A percentile compares a stretch with the other conserved stretches of the same genome.
Conservation (phyloP, 2,797 vertebrate genomes). For the Leucoraja ocellata region DNA sequence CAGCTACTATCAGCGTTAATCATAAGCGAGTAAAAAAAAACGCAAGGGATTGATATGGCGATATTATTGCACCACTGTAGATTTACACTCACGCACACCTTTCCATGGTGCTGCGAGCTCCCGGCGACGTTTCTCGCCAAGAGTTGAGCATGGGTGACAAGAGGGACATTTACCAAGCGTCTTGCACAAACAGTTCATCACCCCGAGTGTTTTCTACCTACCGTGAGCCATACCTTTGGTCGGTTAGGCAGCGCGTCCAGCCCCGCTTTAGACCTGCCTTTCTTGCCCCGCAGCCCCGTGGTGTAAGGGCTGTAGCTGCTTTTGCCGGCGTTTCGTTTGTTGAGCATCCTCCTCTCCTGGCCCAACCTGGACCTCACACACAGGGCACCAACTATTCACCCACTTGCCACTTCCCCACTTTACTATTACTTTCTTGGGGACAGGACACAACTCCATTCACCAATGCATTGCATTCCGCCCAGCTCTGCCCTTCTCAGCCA, state of each 20-base stretch:
- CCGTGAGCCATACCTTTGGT: slow-evolving; percentile 64
- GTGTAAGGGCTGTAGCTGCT: slow-evolving; percentile 70
- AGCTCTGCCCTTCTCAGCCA: background rate
- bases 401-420: background rate
- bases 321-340: slow-evolving; percentile 52
- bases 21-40: no score
- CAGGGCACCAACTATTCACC: background rate
- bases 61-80: no score
- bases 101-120: background rate
- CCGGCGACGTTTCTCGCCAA: background rate
- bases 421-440: no score
- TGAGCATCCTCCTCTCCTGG: slow-evolving; percentile 57
- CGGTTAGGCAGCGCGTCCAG: slow-evolving; percentile 65
- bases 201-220: slow-evolving; percentile 49
- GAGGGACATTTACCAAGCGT: background rate
- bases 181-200: background rate
- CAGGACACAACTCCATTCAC: background rate
- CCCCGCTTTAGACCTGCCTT: slow-evolving; percentile 46
- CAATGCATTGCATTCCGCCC: background rate
- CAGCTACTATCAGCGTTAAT: no score
- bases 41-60: no score
- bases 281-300: slow-evolving; percentile 56
- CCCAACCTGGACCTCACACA: background rate
- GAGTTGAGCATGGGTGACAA: background rate
- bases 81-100: no score